Percentiles rank a stretch among this genome's conserved stretches.
Conservation (phyloP, 2,888 invertebrate genomes). For the Rhamnusium bicolor region DNA sequence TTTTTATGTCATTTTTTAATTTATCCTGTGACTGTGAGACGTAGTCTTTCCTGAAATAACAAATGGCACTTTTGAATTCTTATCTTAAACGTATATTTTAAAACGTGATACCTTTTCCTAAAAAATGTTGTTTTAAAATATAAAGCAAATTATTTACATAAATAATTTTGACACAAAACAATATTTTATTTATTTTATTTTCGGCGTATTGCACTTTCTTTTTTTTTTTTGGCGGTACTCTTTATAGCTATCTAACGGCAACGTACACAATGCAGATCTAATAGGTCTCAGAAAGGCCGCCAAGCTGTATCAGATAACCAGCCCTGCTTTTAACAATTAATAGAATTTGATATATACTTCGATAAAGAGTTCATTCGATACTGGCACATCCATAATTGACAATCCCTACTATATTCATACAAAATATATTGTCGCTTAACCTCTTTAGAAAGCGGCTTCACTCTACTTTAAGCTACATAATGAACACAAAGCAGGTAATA, state of each 20-base stretch:
- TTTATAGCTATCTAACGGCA: slow-evolving; percentile 21
- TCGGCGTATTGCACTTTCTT: slow-evolving; percentile 8
- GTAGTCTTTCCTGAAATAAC: too few relatives aligned
- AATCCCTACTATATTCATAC: slow-evolving; percentile 43
- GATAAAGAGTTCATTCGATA: slow-evolving; percentile 59
- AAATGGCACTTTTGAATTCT: too few relatives aligned
- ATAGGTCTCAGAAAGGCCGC: slow-evolving; percentile 51
- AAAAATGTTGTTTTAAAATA: too few relatives aligned
- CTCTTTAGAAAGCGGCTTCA: slow-evolving; percentile 52
- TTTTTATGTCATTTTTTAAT: too few relatives aligned
- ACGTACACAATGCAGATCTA: slow-evolving; percentile 47
- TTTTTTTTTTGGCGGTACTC: slow-evolving; percentile 16
- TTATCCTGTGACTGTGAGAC: too few relatives aligned
- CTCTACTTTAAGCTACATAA: neutral
- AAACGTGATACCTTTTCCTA: too few relatives aligned
- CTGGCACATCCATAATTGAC: slow-evolving; percentile 49
- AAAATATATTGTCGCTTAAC: slow-evolving; percentile 49
- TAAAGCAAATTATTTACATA: neutral
- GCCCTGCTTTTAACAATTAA: slow-evolving; percentile 56
- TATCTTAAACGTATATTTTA: too few relatives aligned
- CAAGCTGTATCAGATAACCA: slow-evolving; percentile 55
- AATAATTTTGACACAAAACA: neutral
- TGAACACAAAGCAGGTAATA: neutral
- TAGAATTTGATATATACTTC: slow-evolving; percentile 58
- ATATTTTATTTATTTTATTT: neutral